Conservation (phyloP, 1,140 invertebrate species). For the Myzus persicae region DNA sequence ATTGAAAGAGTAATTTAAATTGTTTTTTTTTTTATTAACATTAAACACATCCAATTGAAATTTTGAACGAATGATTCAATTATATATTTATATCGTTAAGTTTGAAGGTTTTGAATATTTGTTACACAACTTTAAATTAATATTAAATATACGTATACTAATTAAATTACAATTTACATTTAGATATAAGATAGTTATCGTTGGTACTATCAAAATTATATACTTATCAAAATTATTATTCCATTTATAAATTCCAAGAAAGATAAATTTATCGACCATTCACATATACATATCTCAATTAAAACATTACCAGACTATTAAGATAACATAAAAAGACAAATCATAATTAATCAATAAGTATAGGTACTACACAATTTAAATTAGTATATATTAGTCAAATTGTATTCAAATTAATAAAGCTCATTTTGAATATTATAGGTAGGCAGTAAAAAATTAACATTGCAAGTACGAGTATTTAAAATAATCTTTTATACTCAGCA, state of each 20-base stretch:
- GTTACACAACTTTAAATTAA: background rate
- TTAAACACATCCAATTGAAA: background rate
- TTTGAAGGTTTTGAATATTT: background rate
- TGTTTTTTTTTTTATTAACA: background rate
- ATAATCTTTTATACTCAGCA: background rate
- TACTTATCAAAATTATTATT: background rate
- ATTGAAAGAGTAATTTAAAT: background rate
- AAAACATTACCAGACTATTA: background rate
- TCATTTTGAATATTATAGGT: background rate
- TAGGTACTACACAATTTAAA: background rate
- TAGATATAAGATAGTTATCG: background rate
- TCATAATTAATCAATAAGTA: background rate
- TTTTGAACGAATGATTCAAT: background rate
- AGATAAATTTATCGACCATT: background rate
- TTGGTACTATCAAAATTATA: background rate
- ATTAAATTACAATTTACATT: background rate
- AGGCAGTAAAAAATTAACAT: background rate
- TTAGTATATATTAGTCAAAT: background rate
- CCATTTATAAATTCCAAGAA: slow-evolving; percentile 1
- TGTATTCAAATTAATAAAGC: background rate
- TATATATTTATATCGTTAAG: background rate
- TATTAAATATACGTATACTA: background rate
- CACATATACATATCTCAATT: background rate
- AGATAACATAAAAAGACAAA: slow-evolving; percentile 20
- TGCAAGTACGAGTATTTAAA: background rate